These are phyloP conservation scores for Asobara japonica DNA, from an alignment of 1,140 invertebrate genomes.

Conservation along the genomic window DNA sequence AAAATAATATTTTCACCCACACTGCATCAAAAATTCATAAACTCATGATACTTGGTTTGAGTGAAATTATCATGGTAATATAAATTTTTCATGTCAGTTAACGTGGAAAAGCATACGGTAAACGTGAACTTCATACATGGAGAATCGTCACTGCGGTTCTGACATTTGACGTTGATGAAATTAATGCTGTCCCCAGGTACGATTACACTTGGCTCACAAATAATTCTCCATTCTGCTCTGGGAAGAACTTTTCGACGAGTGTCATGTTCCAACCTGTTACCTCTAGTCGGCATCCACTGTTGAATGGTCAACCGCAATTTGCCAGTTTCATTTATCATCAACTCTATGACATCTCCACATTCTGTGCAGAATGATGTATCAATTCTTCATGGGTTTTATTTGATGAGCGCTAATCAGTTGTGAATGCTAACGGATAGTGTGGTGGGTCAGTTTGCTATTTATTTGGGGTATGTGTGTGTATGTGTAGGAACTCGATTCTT, in stretches of 20 bases:
- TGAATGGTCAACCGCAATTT: neutral
- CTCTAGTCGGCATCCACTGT: neutral
- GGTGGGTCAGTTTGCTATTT: neutral
- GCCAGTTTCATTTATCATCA: neutral
- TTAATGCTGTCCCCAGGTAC: neutral
- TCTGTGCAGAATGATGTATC: neutral
- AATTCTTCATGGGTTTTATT: neutral
- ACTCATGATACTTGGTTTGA: too few relatives aligned
- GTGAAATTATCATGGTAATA: too few relatives aligned
- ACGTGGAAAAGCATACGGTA: neutral
- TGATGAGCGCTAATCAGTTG: neutral
- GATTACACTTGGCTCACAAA: neutral
- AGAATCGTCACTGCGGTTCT: neutral
- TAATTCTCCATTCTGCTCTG: neutral
- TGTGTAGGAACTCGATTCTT: too few relatives aligned
- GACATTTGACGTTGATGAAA: neutral
- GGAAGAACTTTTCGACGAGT: neutral
- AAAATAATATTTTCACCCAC: too few relatives aligned
- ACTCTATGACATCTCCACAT: neutral
- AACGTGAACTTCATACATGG: neutral
- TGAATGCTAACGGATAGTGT: neutral
- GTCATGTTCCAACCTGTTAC: constrained; percentile 4
- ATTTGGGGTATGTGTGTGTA: too few relatives aligned
- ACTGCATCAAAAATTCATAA: too few relatives aligned
- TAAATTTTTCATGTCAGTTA: neutral